Base-by-base conservation (phyloP, 2,113 vertebrate genomes). In the Setophaga kirtlandii region DNA sequence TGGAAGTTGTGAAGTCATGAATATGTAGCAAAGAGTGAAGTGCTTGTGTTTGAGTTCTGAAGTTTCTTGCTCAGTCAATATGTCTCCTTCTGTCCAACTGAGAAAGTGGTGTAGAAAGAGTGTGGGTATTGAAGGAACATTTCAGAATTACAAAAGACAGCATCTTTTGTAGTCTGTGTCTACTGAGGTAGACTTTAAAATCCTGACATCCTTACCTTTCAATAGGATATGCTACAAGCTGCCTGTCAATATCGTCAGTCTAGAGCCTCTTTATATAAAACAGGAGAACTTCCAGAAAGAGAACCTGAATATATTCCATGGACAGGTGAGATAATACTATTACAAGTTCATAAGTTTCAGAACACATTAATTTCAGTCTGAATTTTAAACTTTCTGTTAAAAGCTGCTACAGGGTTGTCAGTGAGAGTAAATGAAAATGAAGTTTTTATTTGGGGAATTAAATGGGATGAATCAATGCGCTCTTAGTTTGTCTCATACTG, bases 231-330 rank as follows among this genome's bases (percentile, higher is more conserved):
- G 98, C 98, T 99, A 6, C 99, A 99, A 89, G 98, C 98, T 85
- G 99, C 99, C 8, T 97, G 93, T 93, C 99, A 99, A 75, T 99
- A 99, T 97, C 98, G 99, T 80, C 99, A 99, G 5, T 98, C 98
- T 33, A 98, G 98, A 97, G 97, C 96, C 39, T 98, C 98, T 63
- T 88, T 98, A 30, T 99, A 99, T 94, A 98, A 98, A 97, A 98
- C 96, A 12, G 97, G 98, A 93, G 99, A 98, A 21, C 96, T 96
- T 7, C 58, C 85, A 21, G 96, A 97, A 68, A 89, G 97, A 44
- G 99, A 99, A 65, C 99, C 99, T 0, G 99, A 99, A 88, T 99
- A 99, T 91, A 86, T 99, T 93, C 99, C 99, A 0, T 99, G 99
- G 99, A 99, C 99, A 97, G 99, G 99, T 99, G 86, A 97, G 97